Base-by-base conservation (phyloP, 1,140 invertebrate species). In the Mylabris phalerata region DNA sequence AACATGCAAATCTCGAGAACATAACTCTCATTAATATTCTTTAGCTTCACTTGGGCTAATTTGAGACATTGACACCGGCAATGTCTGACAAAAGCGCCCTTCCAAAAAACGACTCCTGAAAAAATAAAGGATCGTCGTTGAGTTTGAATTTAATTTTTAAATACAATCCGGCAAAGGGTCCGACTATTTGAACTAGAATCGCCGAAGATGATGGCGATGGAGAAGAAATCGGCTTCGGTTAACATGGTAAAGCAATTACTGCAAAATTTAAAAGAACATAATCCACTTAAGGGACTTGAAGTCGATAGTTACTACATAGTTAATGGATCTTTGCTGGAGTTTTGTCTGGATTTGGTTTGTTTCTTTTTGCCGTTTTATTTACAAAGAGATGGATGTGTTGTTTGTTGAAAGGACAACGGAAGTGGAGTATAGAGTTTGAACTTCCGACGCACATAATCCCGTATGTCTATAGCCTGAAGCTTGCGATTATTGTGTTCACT, bases 171-270 rank as follows among this genome's bases (percentile, higher is more conserved):
- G 32, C 19, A 19, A 19, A 19, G 19, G 19, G 40, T 25, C 43
- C 43, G 39, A 2, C 11, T 10, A 19, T 24, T 42, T 42, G 4
- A 42, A 11, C 9, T 10, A 42, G 9, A 9, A 42, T 42, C 11
- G 9, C 11, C 41, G 9, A 42, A 9, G 41, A 19, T 42, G 19
- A 13, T 24, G 43, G 43, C 11, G 43, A 13, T 11, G 11, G 11
- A 13, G 43, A 11, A 45, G 19, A 45, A 11, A 47, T 61, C 52
- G 59, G 59, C 52, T 61, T 61, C 54, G 32, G 32, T 27, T 39
- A 48, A 65, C 61, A 61, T 52, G 62, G 54, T 45, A 64, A 64
- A 64, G 62, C 62, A 65, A 62, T 65, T 60, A 62, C 57, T 59
- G 54, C 54, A 60, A 62, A 61, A 62, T 64, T 61, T 57, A 59